phyloP scores from a whole-genome alignment of 2,113 vertebrate genomes.

The Eulemur rufifrons region DNA sequence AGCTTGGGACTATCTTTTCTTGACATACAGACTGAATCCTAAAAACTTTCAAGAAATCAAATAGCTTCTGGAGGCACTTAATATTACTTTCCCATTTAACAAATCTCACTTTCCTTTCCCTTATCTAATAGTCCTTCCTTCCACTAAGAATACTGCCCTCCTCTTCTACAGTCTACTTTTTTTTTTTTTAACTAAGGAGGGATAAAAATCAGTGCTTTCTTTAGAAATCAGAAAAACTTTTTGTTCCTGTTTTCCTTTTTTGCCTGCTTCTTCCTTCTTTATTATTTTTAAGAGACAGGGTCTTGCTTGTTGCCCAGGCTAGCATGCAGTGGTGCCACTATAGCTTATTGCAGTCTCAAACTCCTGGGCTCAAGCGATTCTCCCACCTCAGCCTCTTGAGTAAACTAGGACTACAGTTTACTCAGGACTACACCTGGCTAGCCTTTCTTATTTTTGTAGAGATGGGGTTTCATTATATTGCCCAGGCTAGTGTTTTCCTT shows the following conservation, averaged over 20 bases:
- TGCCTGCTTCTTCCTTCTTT: too few species aligned
- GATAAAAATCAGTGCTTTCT: slow-evolving; percentile 24
- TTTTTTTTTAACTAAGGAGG: not conserved
- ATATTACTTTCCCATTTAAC: slow-evolving; percentile 16
- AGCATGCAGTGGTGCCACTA: too few species aligned
- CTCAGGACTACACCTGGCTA: too few species aligned
- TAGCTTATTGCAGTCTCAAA: too few species aligned
- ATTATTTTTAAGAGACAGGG: too few species aligned
- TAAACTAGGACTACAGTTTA: too few species aligned
- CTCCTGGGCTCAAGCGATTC: too few species aligned
- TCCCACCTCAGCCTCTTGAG: too few species aligned
- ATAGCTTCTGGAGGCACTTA: not conserved
- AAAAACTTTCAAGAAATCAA: slow-evolving; percentile 19
- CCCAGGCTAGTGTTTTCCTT: not conserved
- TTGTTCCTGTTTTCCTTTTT: not conserved
- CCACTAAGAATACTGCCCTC: not conserved
- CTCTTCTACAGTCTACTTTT: not conserved
- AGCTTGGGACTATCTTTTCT: not conserved
- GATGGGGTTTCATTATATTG: too few species aligned
- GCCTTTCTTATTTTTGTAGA: too few species aligned
- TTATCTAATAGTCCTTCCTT: not conserved
- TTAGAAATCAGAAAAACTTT: not conserved
- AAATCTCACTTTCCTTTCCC: not conserved
- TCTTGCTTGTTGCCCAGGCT: too few species aligned
- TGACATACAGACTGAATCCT: not conserved